Percentiles rank a stretch among this genome's conserved stretches.
phyloP scores from a whole-genome alignment of 2,888 invertebrate genomes.

The Megastigmus dorsalis region DNA sequence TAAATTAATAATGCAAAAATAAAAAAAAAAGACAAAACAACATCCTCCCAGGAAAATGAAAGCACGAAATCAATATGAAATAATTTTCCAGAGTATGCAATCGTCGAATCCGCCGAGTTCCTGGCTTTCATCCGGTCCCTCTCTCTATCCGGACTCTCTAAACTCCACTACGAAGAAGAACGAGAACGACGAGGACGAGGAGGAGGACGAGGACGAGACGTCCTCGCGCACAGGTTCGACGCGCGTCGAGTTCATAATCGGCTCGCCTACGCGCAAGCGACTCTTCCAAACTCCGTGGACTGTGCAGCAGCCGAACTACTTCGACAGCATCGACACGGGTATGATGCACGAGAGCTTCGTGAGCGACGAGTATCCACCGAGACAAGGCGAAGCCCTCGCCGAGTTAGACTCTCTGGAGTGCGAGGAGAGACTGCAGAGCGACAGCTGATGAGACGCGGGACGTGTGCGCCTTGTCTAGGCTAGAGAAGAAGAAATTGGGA shows the following conservation, averaged over 20 bases:
- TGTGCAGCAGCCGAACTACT: constrained; percentile 75
- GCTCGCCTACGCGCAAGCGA: constrained; percentile 70
- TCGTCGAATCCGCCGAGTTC: constrained; percentile 69
- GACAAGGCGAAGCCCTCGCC: constrained; percentile 76
- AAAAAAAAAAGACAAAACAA: background rate
- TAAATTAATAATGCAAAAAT: background rate
- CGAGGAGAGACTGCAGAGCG: constrained; percentile 17
- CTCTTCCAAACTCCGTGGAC: constrained; percentile 74
- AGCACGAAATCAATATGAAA: background rate
- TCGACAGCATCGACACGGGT: constrained; percentile 80
- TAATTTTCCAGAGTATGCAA: constrained; percentile 49
- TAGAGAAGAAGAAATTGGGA: no score
- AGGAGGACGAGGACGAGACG: constrained; percentile 75
- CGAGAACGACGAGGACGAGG: background rate
- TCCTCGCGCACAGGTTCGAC: constrained; percentile 73
- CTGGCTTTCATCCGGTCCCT: constrained; percentile 70
- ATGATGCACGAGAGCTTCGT: constrained; percentile 65
- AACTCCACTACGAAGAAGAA: constrained; percentile 61
- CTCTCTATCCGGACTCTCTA: constrained; percentile 76
- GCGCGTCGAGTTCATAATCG: constrained; percentile 76
- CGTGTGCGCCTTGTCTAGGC: no score
- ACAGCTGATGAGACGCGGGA: constrained; percentile 20
- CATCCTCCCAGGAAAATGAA: background rate
- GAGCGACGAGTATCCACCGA: constrained; percentile 74
- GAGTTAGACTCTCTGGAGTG: constrained; percentile 78